Conservation (phyloP, 2,113 vertebrate species). For the Pseudorhombus dupliciocellatus region DNA sequence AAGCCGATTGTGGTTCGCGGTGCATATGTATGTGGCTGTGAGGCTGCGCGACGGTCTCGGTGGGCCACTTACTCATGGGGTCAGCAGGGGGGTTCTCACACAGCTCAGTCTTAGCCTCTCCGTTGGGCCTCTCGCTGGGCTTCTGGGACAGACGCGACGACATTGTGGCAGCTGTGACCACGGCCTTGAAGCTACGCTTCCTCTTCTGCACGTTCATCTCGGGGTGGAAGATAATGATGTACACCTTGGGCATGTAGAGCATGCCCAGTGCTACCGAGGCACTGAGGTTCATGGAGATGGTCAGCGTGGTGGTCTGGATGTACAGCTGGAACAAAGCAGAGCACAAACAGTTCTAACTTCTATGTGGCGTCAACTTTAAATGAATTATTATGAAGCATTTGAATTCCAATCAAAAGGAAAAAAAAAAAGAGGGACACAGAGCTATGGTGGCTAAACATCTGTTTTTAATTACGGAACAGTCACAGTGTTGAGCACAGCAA, state of each 20-base stretch:
- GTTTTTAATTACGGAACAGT: constrained; percentile 47
- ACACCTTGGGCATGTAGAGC: constrained; percentile 99
- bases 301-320: constrained; percentile 97
- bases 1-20: background rate
- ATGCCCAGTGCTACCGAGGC: constrained; percentile 97
- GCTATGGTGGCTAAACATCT: constrained; percentile 34
- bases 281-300: constrained; percentile 98
- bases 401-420: constrained; percentile 32
- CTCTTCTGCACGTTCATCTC: constrained; percentile 97
- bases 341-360: background rate
- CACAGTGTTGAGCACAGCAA: constrained; percentile 32
- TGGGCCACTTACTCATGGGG: constrained; percentile 76
- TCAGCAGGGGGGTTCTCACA: constrained; percentile 88
- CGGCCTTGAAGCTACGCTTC: constrained; percentile 97
- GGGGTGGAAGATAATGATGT: constrained; percentile 98
- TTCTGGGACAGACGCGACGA: constrained; percentile 93
- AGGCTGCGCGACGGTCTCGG: constrained; percentile 56
- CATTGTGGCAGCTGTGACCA: constrained; percentile 96
- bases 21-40: background rate
- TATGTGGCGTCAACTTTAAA: constrained; percentile 9
- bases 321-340: constrained; percentile 86
- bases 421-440: constrained; percentile 27
- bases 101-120: constrained; percentile 95
- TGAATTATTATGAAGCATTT: constrained; percentile 16
- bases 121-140: constrained; percentile 92